Percentiles rank a stretch among this genome's conserved stretches.
Conservation (phyloP, 2,888 invertebrate species). For the Itoplectis maculator region DNA sequence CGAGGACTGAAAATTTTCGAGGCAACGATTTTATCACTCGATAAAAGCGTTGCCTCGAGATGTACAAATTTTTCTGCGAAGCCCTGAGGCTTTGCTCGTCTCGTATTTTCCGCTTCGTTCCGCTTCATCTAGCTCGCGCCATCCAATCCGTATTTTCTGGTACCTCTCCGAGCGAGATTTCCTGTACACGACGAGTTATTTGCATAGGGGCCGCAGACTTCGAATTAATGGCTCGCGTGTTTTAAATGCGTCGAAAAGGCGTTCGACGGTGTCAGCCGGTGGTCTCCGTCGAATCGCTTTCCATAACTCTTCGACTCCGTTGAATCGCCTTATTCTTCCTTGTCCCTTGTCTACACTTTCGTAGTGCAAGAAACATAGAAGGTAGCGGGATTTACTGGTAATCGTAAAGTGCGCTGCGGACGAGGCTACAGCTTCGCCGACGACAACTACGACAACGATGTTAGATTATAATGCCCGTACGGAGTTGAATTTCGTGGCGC, state of each 20-base stretch:
- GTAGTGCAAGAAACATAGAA: constrained; percentile 11
- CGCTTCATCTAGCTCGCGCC: background rate
- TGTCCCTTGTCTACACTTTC: constrained; percentile 25
- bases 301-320: constrained; percentile 38
- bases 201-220: constrained; percentile 75
- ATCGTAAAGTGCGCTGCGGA: too few species aligned
- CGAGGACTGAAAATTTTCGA: too few species aligned
- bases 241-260: constrained; percentile 61
- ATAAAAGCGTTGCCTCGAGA: too few species aligned
- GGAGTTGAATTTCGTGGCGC: constrained; percentile 20
- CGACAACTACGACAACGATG: constrained; percentile 14
- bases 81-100: background rate
- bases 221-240: constrained; percentile 79
- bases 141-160: constrained; percentile 24
- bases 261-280: constrained; percentile 1
- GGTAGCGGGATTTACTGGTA: constrained; percentile 25
- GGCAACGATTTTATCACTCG: too few species aligned
- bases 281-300: constrained; percentile 33
- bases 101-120: constrained; percentile 47
- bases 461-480: constrained; percentile 20
- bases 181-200: constrained; percentile 79
- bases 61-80: too few species aligned
- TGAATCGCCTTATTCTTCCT: constrained; percentile 52
- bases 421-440: constrained; percentile 11
- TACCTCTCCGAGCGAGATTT: constrained; percentile 71